Conservation (phyloP, 2,888 invertebrate genomes). For the Lithodes maja region DNA sequence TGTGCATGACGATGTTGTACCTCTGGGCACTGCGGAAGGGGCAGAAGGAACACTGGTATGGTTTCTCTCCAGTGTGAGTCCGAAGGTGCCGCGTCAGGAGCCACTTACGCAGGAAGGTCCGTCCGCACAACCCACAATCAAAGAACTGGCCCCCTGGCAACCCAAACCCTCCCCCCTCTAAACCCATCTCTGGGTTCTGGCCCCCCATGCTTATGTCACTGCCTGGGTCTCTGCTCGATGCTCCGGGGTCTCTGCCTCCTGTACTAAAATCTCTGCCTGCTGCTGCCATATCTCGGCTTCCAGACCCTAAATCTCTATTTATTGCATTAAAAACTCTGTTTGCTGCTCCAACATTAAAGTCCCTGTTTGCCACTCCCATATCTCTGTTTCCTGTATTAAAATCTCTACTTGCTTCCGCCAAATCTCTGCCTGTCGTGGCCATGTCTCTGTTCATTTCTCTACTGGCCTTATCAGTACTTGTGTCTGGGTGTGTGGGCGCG, state of each 20-base stretch:
- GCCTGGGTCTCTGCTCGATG: background rate
- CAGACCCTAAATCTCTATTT: background rate
- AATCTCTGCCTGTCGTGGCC: background rate
- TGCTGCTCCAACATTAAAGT: background rate
- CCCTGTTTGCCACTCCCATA: background rate
- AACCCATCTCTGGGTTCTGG: background rate
- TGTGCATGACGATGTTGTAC: slow-evolving; percentile 59
- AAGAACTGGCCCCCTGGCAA: slow-evolving; percentile 2
- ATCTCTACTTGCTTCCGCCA: background rate
- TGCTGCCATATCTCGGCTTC: background rate
- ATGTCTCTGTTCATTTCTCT: background rate
- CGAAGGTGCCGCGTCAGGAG: slow-evolving; percentile 59
- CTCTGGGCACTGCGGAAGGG: slow-evolving; percentile 59
- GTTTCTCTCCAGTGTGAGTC: slow-evolving; percentile 66
- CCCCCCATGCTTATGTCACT: slow-evolving; percentile 1
- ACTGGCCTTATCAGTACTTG: background rate
- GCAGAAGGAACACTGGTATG: slow-evolving; percentile 60
- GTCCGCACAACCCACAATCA: slow-evolving; percentile 49
- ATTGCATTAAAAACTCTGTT: too few relatives aligned
- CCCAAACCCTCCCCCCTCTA: slow-evolving; percentile 1
- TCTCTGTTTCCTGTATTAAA: background rate
- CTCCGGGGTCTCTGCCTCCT: background rate
- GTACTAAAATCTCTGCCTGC: background rate
- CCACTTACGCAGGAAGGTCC: slow-evolving; percentile 55
- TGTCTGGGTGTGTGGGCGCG: background rate